A percentile compares a stretch with the other conserved stretches of the same genome.
Evolutionary conservation across 2,888 invertebrate species (phyloP).

Genomic region (Agrochola lota): DNA sequence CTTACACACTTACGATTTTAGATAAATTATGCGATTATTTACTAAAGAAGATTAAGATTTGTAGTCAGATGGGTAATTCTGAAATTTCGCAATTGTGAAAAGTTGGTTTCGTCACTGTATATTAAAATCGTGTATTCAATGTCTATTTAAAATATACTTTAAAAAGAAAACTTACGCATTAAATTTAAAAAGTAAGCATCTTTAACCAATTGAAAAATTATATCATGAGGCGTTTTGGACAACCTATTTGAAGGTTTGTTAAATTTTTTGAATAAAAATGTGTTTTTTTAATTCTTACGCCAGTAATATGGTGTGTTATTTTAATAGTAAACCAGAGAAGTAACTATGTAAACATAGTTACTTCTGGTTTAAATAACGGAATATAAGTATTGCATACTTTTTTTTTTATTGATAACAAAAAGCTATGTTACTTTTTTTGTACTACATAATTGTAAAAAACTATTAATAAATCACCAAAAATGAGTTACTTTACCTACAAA

Average conservation of each 20-base stretch:
- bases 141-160: background rate
- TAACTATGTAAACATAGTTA: background rate
- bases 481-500: background rate
- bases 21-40: conserved; percentile 23
- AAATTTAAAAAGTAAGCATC: background rate
- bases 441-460: background rate
- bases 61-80: background rate
- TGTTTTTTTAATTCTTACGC: no score
- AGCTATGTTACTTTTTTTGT: background rate
- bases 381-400: background rate
- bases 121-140: no score
- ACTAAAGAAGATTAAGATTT: background rate
- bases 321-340: no score
- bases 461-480: background rate
- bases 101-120: background rate
- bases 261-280: background rate
- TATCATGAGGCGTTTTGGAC: no score
- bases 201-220: background rate
- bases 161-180: no score
- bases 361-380: background rate
- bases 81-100: conserved; percentile 6
- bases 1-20: conserved; percentile 71
- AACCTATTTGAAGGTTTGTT: background rate
- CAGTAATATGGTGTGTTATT: background rate
- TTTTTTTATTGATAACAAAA: background rate